A percentile compares a stretch with the other conserved stretches of the same genome.
Evolutionary conservation across 35 echinoderm and acorn worm genomes (phyloP).

Genomic region (Heliocidaris tuberculata): DNA sequence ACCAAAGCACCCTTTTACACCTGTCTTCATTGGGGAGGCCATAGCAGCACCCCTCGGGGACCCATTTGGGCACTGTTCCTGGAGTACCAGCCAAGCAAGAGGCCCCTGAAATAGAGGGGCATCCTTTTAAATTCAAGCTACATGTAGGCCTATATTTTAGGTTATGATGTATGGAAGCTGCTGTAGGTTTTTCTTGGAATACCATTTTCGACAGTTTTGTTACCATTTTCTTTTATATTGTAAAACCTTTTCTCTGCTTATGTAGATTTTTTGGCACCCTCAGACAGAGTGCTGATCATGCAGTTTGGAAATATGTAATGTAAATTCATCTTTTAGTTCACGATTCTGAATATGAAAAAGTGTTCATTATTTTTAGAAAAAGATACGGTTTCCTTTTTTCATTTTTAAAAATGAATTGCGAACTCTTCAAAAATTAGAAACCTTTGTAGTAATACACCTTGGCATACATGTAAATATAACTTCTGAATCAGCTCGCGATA

Average conservation of each 20-base stretch:
- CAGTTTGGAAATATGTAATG: neutral
- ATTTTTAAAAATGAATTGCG: too few species aligned
- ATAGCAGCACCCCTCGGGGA: constrained; percentile 11
- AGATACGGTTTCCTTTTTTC: too few species aligned
- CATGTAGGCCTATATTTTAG: neutral
- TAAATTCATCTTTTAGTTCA: neutral
- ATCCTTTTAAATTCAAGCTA: neutral
- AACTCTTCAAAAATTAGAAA: too few species aligned
- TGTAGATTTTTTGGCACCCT: neutral
- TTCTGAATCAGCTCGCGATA: too few species aligned
- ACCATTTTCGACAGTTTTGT: neutral
- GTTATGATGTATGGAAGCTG: neutral
- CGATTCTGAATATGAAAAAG: too few species aligned
- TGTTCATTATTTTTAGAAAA: too few species aligned
- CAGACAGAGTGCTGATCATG: neutral
- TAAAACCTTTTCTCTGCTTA: neutral
- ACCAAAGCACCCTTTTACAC: neutral
- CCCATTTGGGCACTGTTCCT: constrained; percentile 23
- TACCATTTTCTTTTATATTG: neutral
- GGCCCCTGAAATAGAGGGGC: neutral
- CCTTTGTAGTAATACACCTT: too few species aligned
- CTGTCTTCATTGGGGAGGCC: constrained; percentile 29
- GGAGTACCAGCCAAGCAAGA: neutral
- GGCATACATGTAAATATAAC: too few species aligned
- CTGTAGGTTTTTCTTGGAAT: neutral